Evolutionary conservation across 2,113 vertebrate species (phyloP).

Genomic region (Raja brachyura): DNA sequence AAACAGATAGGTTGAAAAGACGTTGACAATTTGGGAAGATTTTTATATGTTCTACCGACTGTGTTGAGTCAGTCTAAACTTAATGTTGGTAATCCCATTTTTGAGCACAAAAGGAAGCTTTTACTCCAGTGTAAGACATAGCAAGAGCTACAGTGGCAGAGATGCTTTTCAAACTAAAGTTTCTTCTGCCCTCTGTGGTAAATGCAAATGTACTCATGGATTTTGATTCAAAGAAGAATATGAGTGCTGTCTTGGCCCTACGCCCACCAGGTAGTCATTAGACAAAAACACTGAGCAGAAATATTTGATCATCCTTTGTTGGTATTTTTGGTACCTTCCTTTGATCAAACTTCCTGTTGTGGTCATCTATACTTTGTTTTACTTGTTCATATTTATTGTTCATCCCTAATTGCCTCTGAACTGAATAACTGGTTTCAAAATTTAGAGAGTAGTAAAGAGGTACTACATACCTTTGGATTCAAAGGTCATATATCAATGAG

Average conservation of each 20-base stretch:
- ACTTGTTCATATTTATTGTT: no score
- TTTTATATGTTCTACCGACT: neutral
- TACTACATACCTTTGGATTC: no score
- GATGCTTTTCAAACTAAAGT: neutral
- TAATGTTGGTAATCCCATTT: neutral
- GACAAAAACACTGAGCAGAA: neutral
- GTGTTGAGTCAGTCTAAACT: neutral
- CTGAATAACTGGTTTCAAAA: no score
- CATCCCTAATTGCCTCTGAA: no score
- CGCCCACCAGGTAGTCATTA: neutral
- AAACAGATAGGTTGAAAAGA: neutral
- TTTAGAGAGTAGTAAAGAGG: no score
- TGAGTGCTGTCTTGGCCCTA: neutral
- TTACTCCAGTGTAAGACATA: neutral
- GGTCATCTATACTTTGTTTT: neutral
- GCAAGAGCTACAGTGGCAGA: neutral
- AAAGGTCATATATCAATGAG: no score
- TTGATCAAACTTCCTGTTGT: neutral
- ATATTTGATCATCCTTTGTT: neutral
- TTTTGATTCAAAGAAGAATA: neutral
- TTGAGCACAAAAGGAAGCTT: neutral
- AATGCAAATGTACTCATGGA: neutral
- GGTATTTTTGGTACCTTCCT: neutral
- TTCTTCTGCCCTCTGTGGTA: neutral
- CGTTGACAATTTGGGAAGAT: neutral